phyloP scores from a whole-genome alignment of 2,888 invertebrate genomes.

The Ormyrus rosae region DNA sequence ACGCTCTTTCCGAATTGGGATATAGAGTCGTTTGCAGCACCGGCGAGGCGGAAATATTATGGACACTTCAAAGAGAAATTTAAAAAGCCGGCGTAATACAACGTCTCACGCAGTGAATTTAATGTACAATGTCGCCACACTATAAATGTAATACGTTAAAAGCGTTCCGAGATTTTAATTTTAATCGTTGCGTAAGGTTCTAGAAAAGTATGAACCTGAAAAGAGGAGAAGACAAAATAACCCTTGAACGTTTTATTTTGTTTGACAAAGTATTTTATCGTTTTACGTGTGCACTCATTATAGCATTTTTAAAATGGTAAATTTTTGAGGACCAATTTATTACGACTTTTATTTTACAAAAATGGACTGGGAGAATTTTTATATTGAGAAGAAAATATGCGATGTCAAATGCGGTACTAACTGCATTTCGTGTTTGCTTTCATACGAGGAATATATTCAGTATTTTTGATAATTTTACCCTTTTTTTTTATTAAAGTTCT shows the following conservation, averaged over 20 bases:
- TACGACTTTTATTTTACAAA: constrained; percentile 44
- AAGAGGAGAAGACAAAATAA: no score
- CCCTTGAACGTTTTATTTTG: no score
- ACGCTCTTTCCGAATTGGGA: constrained; percentile 86
- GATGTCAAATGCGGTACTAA: constrained; percentile 19
- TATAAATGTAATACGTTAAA: constrained; percentile 33
- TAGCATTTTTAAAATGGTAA: constrained; percentile 30
- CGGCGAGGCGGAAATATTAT: constrained; percentile 88
- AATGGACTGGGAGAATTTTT: constrained; percentile 32
- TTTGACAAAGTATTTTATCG: no score
- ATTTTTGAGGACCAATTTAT: constrained; percentile 49
- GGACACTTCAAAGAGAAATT: constrained; percentile 89
- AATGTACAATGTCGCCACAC: constrained; percentile 35
- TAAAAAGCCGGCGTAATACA: constrained; percentile 70
- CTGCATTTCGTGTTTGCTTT: constrained; percentile 38
- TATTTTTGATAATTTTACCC: constrained; percentile 53
- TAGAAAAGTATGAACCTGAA: no score
- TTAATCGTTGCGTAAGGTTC: no score
- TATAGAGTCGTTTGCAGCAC: constrained; percentile 87
- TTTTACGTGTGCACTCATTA: constrained; percentile 23
- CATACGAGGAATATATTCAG: constrained; percentile 22
- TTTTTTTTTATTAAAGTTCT: constrained; percentile 29
- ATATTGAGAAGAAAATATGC: constrained; percentile 10
- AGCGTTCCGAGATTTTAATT: neutral
- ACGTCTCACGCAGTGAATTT: constrained; percentile 19